phyloP scores from a whole-genome alignment of 2,888 invertebrate genomes.

The Athrips mouffetella region DNA sequence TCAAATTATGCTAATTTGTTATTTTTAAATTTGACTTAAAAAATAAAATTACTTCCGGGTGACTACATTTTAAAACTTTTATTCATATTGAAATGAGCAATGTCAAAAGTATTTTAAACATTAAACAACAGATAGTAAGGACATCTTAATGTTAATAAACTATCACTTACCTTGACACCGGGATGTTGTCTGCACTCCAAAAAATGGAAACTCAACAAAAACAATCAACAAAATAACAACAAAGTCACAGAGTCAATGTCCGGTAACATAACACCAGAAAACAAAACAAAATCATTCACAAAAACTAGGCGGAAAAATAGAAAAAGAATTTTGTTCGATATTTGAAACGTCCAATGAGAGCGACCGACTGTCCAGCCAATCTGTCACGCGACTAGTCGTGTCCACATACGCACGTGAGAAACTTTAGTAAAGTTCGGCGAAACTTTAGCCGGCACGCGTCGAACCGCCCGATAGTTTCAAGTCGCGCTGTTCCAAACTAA shows the following conservation, averaged over 20 bases:
- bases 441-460: conserved; percentile 53
- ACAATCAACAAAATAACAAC: conserved; percentile 64
- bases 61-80: conserved; percentile 23
- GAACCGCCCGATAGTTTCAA: conserved; percentile 3
- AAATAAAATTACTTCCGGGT: conserved; percentile 2
- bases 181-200: conserved; percentile 30
- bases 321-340: conserved; percentile 32
- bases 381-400: conserved; percentile 45
- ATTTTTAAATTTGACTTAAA: not conserved
- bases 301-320: conserved; percentile 31
- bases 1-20: conserved; percentile 1
- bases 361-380: conserved; percentile 51
- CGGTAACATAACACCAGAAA: conserved; percentile 45
- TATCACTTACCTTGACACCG: conserved; percentile 51
- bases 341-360: conserved; percentile 33
- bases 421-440: conserved; percentile 55
- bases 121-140: not conserved
- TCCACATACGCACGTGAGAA: conserved; percentile 68
- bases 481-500: conserved; percentile 31
- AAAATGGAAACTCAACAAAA: conserved; percentile 50
- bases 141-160: not conserved
- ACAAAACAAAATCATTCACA: conserved; percentile 50
- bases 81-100: conserved; percentile 20
- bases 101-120: conserved; percentile 1
- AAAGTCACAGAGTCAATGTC: conserved; percentile 66